Evolutionary conservation across 2,797 vertebrate species (phyloP).

Genomic region (Argyrosomus regius): DNA sequence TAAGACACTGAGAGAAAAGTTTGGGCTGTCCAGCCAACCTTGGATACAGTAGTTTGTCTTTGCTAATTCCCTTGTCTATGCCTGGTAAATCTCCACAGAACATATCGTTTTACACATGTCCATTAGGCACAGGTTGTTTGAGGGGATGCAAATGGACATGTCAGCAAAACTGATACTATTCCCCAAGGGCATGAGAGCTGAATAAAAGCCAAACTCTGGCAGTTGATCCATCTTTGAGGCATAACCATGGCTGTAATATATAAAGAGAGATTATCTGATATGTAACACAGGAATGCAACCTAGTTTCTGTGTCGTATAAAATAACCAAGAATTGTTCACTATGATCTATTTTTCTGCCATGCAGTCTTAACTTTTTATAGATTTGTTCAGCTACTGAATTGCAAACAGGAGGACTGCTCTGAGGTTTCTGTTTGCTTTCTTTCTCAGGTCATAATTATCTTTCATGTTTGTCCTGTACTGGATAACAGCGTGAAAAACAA

Average conservation of each 20-base stretch:
- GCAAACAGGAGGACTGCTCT: slow-evolving; percentile 16
- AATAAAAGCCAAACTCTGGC: slow-evolving; percentile 35
- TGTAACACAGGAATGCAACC: slow-evolving; percentile 28
- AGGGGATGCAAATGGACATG: slow-evolving; percentile 38
- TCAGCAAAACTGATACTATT: slow-evolving; percentile 47
- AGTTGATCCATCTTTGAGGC: slow-evolving; percentile 43
- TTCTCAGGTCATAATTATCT: slow-evolving; percentile 23
- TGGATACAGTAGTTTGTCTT: slow-evolving; percentile 65
- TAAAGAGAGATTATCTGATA: slow-evolving; percentile 39
- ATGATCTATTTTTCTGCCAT: background rate
- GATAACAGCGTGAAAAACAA: slow-evolving; percentile 46
- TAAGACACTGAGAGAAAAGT: slow-evolving; percentile 50
- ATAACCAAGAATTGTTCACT: background rate
- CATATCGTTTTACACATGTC: slow-evolving; percentile 62
- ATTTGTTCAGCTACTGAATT: slow-evolving; percentile 23
- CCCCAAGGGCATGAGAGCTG: slow-evolving; percentile 28
- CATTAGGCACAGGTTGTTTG: slow-evolving; percentile 47
- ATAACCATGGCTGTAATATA: slow-evolving; percentile 20
- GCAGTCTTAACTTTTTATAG: slow-evolving; percentile 1
- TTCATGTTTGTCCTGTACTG: slow-evolving; percentile 13
- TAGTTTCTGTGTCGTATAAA: slow-evolving; percentile 33
- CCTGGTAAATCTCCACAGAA: slow-evolving; percentile 67
- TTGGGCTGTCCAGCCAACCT: slow-evolving; percentile 32
- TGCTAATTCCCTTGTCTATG: slow-evolving; percentile 55
- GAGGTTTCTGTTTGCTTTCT: slow-evolving; percentile 26